phyloP scores from a whole-genome alignment of 2,797 vertebrate genomes.

The Sebastes taczanowskii region DNA sequence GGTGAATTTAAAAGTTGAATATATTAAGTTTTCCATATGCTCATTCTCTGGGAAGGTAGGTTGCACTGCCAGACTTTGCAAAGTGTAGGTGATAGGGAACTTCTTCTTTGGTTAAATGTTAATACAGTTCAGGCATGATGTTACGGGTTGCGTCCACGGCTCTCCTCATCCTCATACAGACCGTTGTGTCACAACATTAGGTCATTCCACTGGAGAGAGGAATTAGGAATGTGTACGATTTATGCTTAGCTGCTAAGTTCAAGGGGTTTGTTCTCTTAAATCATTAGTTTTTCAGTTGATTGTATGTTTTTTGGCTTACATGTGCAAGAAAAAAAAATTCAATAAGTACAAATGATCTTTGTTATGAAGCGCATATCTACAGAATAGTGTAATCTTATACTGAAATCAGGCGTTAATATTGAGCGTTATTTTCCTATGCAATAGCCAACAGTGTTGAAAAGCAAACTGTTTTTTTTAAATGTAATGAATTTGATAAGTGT shows the following conservation, averaged over 20 bases:
- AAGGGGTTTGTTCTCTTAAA: constrained; percentile 15
- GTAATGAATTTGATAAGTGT: background rate
- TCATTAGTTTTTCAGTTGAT: constrained; percentile 15
- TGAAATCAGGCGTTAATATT: background rate
- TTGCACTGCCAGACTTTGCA: background rate
- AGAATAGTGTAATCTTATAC: background rate
- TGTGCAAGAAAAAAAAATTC: constrained; percentile 11
- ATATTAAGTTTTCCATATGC: background rate
- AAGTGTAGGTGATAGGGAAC: background rate
- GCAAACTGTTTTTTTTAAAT: background rate
- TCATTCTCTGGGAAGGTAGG: background rate
- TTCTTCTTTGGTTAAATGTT: background rate
- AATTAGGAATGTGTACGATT: background rate
- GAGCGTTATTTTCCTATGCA: constrained; percentile 16
- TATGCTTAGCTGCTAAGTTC: constrained; percentile 28
- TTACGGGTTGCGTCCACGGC: background rate
- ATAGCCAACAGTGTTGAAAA: constrained; percentile 15
- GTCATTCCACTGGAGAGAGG: constrained; percentile 50
- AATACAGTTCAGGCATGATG: background rate
- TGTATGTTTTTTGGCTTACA: constrained; percentile 1
- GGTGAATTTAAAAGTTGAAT: background rate
- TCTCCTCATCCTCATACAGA: constrained; percentile 7
- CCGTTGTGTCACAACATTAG: constrained; percentile 8
- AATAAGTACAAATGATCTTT: background rate
- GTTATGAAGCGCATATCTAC: background rate